Conservation (phyloP, 1,140 invertebrate genomes). For the Rhizoglyphus robini region DNA sequence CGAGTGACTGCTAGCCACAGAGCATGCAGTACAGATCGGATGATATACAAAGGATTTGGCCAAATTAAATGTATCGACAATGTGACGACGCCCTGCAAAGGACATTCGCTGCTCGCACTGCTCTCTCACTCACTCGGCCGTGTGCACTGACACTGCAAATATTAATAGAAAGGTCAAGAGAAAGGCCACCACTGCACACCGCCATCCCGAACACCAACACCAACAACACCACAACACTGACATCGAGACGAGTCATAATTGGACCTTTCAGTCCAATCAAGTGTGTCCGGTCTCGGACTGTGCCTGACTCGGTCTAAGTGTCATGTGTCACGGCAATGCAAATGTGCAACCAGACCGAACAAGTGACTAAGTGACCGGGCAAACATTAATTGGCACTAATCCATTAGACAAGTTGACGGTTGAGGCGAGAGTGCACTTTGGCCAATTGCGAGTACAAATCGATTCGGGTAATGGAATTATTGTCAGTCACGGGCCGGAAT, state of each 20-base stretch:
- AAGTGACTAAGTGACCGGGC: constrained; percentile 4
- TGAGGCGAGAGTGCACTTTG: no score
- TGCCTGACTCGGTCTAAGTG: not conserved
- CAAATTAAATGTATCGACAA: constrained; percentile 10
- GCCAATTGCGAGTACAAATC: not conserved
- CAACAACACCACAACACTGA: no score
- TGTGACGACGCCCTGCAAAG: constrained; percentile 7
- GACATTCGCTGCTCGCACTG: not conserved
- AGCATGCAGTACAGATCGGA: not conserved
- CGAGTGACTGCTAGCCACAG: not conserved
- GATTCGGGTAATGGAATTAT: not conserved
- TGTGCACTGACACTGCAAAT: not conserved
- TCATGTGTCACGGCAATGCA: constrained; percentile 5
- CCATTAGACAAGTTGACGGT: not conserved
- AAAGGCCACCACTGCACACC: not conserved
- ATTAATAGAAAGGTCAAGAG: constrained; percentile 8
- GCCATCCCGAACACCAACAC: no score
- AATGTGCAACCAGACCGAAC: not conserved
- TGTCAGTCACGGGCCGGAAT: not conserved
- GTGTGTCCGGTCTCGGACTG: constrained; percentile 1
- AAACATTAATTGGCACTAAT: not conserved
- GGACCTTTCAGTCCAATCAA: constrained; percentile 6
- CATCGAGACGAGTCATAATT: constrained; percentile 12
- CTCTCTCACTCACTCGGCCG: not conserved
- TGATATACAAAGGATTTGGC: constrained; percentile 13